These are phyloP conservation scores for Thymelicus acteon DNA, from an alignment of 2,888 invertebrate species.

Conservation along the genomic window DNA sequence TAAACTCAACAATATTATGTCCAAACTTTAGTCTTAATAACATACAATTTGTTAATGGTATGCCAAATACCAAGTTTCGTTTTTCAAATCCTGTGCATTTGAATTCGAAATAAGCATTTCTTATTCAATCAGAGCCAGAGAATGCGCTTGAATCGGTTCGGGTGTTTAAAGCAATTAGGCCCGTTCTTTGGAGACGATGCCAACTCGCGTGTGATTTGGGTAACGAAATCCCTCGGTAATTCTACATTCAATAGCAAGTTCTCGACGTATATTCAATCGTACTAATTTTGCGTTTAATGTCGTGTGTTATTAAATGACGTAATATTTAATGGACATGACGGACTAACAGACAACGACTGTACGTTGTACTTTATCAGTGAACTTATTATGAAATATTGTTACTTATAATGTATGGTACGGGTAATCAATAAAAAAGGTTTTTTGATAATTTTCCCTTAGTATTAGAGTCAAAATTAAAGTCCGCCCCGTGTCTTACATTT, in stretches of 20 bases:
- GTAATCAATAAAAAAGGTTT: no score
- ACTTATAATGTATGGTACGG: no score
- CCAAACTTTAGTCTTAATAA: no score
- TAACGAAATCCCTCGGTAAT: conserved; percentile 16
- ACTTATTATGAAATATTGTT: no score
- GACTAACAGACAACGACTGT: no score
- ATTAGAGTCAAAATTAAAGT: no score
- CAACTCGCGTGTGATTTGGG: conserved; percentile 21
- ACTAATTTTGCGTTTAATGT: conserved; percentile 6
- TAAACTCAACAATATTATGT: no score
- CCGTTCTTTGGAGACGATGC: conserved; percentile 19
- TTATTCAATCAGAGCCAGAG: neutral
- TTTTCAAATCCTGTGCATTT: neutral
- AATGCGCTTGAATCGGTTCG: conserved; percentile 12
- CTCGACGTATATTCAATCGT: neutral
- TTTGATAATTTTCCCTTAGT: no score
- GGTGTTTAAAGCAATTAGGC: conserved; percentile 21
- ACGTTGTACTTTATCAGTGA: no score
- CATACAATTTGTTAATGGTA: no score
- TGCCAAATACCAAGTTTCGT: neutral
- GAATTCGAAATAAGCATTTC: conserved; percentile 4
- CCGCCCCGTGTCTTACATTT: no score
- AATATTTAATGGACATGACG: no score
- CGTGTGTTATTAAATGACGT: neutral
- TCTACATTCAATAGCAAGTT: conserved; percentile 10